Evolutionary conservation across 2,888 invertebrate species (phyloP).

Genomic region (Lycophotia porphyrea): DNA sequence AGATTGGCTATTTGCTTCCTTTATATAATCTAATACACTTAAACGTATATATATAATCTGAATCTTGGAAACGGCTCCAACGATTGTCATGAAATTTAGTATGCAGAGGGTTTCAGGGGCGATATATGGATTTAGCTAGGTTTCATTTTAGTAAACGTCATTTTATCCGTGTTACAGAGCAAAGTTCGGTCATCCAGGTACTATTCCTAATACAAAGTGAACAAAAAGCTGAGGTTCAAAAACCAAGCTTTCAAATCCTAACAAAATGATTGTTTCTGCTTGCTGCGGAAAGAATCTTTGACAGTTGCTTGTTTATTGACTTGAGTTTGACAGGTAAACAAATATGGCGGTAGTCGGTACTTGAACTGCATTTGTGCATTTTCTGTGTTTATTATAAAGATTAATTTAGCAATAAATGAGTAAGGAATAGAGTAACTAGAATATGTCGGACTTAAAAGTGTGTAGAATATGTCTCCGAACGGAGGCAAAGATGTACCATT

Average conservation of each 20-base stretch:
- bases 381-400: not conserved
- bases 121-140: too few species aligned
- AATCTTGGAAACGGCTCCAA: too few species aligned
- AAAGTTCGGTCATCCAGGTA: too few species aligned
- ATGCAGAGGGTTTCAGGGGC: too few species aligned
- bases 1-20: not conserved
- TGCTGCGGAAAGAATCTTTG: not conserved
- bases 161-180: too few species aligned
- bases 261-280: not conserved
- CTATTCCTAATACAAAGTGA: too few species aligned
- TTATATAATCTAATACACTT: too few species aligned
- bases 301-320: slow-evolving; percentile 35
- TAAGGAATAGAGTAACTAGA: slow-evolving; percentile 12
- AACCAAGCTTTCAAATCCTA: not conserved
- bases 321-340: slow-evolving; percentile 58
- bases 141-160: too few species aligned
- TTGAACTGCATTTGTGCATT: not conserved
- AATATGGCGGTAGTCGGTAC: slow-evolving; percentile 45
- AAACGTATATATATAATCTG: too few species aligned
- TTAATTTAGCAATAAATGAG: not conserved
- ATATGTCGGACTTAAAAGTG: slow-evolving; percentile 76
- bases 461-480: slow-evolving; percentile 81
- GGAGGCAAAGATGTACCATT: slow-evolving; percentile 76
- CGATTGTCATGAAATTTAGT: too few species aligned
- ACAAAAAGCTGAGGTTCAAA: not conserved